Conservation (phyloP, 2,797 vertebrate species). For the Nyctibius grandis region DNA sequence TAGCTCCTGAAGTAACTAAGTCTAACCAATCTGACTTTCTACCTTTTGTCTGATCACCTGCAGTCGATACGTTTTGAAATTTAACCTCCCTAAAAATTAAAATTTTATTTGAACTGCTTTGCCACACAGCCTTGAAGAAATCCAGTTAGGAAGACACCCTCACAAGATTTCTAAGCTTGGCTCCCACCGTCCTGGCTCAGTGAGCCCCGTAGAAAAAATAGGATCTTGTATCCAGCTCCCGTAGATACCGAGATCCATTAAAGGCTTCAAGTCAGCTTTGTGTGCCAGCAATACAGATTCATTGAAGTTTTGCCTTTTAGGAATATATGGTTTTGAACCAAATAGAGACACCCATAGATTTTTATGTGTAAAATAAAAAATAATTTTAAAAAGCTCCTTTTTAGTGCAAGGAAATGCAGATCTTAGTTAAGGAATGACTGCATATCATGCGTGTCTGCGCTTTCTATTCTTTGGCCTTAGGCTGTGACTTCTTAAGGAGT, state of each 20-base stretch:
- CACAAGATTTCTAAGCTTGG: not conserved
- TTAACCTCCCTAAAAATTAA: not conserved
- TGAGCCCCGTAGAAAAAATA: not conserved
- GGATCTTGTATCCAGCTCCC: not conserved
- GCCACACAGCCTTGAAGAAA: not conserved
- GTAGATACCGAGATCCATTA: not conserved
- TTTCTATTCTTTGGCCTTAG: not conserved
- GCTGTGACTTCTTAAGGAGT: not conserved
- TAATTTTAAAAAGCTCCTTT: fast-evolving
- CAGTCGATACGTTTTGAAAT: not conserved
- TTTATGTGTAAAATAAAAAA: not conserved
- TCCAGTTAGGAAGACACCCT: not conserved
- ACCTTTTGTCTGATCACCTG: not conserved
- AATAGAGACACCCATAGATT: not conserved
- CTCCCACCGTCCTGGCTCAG: not conserved
- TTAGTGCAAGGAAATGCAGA: not conserved
- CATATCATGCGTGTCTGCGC: fast-evolving
- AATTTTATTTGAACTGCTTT: not conserved
- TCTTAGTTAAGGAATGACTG: not conserved
- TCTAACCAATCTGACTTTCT: not conserved
- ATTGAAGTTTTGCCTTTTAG: not conserved
- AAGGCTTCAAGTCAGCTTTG: not conserved
- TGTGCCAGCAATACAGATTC: not conserved
- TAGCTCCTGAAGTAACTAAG: constrained; percentile 6
- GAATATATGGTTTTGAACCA: not conserved